These are phyloP conservation scores for Dexiosoma caninum DNA, from an alignment of 2,888 invertebrate species.

Conservation along the genomic window DNA sequence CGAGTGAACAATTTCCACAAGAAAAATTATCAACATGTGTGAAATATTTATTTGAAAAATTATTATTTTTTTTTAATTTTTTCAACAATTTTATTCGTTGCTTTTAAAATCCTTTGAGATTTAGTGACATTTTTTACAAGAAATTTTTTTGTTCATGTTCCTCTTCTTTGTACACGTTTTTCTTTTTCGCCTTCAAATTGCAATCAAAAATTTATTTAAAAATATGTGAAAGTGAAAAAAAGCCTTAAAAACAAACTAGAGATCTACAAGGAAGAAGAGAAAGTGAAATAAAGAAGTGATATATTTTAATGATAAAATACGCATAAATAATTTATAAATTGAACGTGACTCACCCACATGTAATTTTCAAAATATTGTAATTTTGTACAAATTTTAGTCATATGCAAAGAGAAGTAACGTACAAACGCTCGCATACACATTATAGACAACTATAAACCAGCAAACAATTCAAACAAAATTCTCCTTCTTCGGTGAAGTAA, in stretches of 20 bases:
- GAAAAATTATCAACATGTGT: slow-evolving; percentile 60
- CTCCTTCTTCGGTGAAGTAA: too few species aligned
- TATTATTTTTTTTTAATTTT: slow-evolving; percentile 36
- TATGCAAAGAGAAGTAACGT: not conserved
- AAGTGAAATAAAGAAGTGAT: slow-evolving; percentile 37
- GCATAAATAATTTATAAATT: slow-evolving; percentile 66
- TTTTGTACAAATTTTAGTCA: slow-evolving; percentile 46
- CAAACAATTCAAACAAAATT: not conserved
- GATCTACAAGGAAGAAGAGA: not conserved
- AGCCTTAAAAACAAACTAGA: not conserved
- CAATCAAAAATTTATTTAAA: slow-evolving; percentile 57
- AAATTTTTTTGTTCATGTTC: slow-evolving; percentile 6
- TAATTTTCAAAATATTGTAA: slow-evolving; percentile 29
- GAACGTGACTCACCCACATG: slow-evolving; percentile 61
- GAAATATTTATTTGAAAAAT: slow-evolving; percentile 25
- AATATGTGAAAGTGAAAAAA: slow-evolving; percentile 8
- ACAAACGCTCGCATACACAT: not conserved
- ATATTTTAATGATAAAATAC: slow-evolving; percentile 66
- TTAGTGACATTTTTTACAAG: not conserved
- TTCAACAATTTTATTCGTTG: slow-evolving; percentile 23
- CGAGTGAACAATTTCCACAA: not conserved
- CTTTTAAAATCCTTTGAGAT: slow-evolving; percentile 59
- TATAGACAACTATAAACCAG: not conserved
- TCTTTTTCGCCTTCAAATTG: slow-evolving; percentile 20
- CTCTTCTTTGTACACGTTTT: too few species aligned